phyloP scores from a whole-genome alignment of 2,797 vertebrate species.

The Alectoris magna region DNA sequence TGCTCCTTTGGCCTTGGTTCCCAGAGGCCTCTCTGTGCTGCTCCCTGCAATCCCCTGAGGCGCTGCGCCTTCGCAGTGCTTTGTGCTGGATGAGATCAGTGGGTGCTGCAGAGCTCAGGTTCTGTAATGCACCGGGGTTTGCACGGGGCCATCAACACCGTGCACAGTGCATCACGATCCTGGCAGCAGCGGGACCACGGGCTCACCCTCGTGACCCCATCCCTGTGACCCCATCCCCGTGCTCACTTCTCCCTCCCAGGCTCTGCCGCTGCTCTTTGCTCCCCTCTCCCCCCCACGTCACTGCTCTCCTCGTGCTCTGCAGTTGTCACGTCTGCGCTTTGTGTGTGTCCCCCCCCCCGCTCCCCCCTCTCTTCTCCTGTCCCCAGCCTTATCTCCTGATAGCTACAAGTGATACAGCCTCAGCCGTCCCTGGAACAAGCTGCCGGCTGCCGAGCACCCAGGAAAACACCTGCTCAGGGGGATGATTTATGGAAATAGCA shows the following conservation, averaged over 20 bases:
- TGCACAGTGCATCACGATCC: too few relatives aligned
- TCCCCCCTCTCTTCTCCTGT: not conserved
- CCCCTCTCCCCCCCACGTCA: not conserved
- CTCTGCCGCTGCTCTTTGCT: not conserved
- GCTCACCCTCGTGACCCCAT: too few relatives aligned
- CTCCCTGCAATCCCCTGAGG: too few relatives aligned
- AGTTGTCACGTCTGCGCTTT: not conserved
- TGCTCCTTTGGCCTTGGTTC: too few relatives aligned
- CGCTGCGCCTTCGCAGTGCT: too few relatives aligned
- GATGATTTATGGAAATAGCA: not conserved
- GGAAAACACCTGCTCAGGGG: not conserved
- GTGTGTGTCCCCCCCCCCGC: too few relatives aligned
- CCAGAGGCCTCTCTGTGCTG: too few relatives aligned
- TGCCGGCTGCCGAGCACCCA: not conserved
- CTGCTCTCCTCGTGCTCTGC: not conserved
- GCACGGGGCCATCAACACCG: not conserved
- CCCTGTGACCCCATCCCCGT: too few relatives aligned
- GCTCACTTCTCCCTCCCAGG: not conserved
- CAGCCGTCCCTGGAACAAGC: not conserved
- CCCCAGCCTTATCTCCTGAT: not conserved
- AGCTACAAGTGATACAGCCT: not conserved
- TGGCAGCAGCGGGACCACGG: too few relatives aligned
- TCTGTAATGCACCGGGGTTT: too few relatives aligned
- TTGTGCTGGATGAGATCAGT: rapidly evolving
- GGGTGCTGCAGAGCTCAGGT: not conserved